These are phyloP conservation scores for Morpho helenor DNA, from an alignment of 2,888 invertebrate genomes.

Conservation along the genomic window DNA sequence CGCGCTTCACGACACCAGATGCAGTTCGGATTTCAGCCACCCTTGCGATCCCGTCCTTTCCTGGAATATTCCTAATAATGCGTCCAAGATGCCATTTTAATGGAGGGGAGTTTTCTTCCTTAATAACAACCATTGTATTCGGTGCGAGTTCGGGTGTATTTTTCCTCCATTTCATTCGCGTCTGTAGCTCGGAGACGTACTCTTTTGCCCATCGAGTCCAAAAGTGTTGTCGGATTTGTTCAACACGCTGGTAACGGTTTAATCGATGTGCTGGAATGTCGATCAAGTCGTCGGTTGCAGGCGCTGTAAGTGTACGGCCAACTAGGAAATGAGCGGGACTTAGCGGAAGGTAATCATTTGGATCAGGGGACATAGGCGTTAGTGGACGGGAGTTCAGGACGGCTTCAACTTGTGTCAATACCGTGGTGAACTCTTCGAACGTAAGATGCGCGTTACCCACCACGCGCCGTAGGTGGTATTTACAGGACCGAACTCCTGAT, in stretches of 20 bases:
- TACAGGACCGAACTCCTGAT: not conserved
- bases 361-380: constrained; percentile 16
- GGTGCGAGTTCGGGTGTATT: not conserved
- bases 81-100: not conserved
- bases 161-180: constrained; percentile 3
- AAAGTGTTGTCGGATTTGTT: constrained; percentile 1
- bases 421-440: constrained; percentile 15
- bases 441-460: constrained; percentile 5
- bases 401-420: constrained; percentile 21
- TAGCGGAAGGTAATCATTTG: constrained; percentile 1
- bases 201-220: constrained; percentile 5
- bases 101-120: not conserved
- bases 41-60: too few species aligned
- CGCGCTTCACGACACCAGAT: too few species aligned
- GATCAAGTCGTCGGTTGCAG: not conserved
- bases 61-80: too few species aligned
- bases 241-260: not conserved
- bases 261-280: not conserved
- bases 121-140: not conserved
- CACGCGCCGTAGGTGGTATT: constrained; percentile 2
- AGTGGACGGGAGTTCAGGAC: constrained; percentile 23
- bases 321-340: constrained; percentile 1
- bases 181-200: constrained; percentile 5
- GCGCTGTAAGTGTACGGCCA: not conserved
- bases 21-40: too few species aligned